These are phyloP conservation scores for Nebria brevicollis DNA, from an alignment of 2,888 invertebrate species.

Conservation along the genomic window DNA sequence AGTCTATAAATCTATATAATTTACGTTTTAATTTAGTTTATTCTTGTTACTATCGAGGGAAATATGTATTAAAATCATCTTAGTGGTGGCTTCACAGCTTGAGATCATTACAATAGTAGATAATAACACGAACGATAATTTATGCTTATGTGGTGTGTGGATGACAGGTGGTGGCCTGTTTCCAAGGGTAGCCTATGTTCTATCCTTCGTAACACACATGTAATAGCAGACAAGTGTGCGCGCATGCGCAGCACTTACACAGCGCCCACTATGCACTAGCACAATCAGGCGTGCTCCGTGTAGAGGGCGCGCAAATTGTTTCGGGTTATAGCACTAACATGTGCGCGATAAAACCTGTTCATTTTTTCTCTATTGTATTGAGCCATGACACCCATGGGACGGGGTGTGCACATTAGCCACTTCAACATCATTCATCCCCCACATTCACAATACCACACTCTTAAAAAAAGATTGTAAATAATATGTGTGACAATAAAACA, in stretches of 20 bases:
- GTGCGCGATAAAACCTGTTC: constrained; percentile 32
- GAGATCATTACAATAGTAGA: not conserved
- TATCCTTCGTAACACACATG: not conserved
- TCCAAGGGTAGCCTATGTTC: not conserved
- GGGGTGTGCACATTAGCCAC: constrained; percentile 13
- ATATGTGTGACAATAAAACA: constrained; percentile 1
- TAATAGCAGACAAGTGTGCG: not conserved
- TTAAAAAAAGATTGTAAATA: not conserved
- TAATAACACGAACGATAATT: not conserved
- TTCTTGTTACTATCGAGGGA: not conserved
- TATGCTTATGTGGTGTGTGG: not conserved
- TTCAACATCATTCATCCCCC: not conserved
- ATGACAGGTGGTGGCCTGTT: not conserved
- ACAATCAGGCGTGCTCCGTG: not conserved
- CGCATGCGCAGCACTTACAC: not conserved
- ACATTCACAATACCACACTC: not conserved
- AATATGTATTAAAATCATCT: not conserved
- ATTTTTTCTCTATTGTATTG: constrained; percentile 37
- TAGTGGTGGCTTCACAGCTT: not conserved
- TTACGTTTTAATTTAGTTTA: no score
- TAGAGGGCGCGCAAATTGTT: constrained; percentile 15
- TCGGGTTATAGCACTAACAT: constrained; percentile 22
- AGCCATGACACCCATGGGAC: constrained; percentile 24
- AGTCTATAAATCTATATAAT: no score
- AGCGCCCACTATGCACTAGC: not conserved